These are phyloP conservation scores for Paralichthys olivaceus DNA, from an alignment of 2,113 vertebrate genomes.

Conservation along the genomic window DNA sequence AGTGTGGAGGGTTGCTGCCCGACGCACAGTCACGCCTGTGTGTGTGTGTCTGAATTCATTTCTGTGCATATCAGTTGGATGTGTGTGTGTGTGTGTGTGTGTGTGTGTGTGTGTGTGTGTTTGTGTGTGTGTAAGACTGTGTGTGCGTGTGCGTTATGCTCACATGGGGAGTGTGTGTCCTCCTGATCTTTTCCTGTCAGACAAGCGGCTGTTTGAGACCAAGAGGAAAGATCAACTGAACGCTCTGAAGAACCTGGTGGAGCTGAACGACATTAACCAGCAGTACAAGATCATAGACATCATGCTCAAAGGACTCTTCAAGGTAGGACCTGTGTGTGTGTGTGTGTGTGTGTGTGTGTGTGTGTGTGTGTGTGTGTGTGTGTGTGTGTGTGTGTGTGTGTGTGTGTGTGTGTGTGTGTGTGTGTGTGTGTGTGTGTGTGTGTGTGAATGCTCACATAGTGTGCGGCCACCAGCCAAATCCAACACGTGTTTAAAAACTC, in stretches of 20 bases:
- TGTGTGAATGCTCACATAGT: no score
- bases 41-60: no score
- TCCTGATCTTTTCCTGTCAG: slow-evolving; percentile 79
- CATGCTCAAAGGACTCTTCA: slow-evolving; percentile 99
- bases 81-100: neutral
- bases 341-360: neutral
- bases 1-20: neutral
- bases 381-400: neutral
- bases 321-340: slow-evolving; percentile 81
- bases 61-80: no score
- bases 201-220: slow-evolving; percentile 97
- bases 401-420: neutral
- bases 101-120: neutral
- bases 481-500: neutral
- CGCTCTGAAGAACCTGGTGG: slow-evolving; percentile 94
- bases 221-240: slow-evolving; percentile 97
- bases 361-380: slow-evolving; percentile 6
- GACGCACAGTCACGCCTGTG: neutral
- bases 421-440: neutral
- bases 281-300: slow-evolving; percentile 99
- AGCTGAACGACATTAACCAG: slow-evolving; percentile 96
- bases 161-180: slow-evolving; percentile 11
- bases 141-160: slow-evolving; percentile 1
- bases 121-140: neutral
- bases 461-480: neutral